phyloP scores from a whole-genome alignment of 2,888 invertebrate species.

The Tuta absoluta region DNA sequence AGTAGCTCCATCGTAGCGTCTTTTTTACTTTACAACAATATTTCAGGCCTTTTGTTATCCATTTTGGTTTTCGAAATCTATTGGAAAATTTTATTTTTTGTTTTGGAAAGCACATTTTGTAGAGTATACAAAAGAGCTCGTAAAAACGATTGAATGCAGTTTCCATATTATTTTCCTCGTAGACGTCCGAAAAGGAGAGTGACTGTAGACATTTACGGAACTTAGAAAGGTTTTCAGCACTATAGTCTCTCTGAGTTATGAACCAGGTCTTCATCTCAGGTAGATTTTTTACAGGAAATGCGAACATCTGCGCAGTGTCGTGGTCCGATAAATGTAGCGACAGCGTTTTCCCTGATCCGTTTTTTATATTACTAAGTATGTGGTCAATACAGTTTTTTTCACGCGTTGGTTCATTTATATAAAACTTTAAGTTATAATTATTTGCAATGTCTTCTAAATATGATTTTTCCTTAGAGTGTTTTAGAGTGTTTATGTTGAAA shows the following conservation, averaged over 20 bases:
- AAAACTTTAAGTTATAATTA: constrained; percentile 22
- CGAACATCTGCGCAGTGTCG: constrained; percentile 24
- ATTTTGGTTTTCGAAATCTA: background rate
- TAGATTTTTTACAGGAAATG: constrained; percentile 20
- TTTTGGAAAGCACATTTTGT: constrained; percentile 14
- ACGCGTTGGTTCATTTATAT: constrained; percentile 26
- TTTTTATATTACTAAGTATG: constrained; percentile 26
- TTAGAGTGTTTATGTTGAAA: constrained; percentile 25
- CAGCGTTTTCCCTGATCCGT: constrained; percentile 14
- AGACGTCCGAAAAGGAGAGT: constrained; percentile 23
- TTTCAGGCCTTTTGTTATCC: background rate
- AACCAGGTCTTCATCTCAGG: background rate
- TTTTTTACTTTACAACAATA: constrained; percentile 4
- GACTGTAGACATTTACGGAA: constrained; percentile 23
- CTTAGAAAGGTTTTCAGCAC: constrained; percentile 23
- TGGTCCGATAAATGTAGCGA: constrained; percentile 4
- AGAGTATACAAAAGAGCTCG: constrained; percentile 4
- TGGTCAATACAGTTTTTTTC: constrained; percentile 24
- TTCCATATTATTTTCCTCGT: background rate
- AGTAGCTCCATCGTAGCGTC: background rate
- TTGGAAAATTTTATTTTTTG: background rate
- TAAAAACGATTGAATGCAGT: constrained; percentile 11
- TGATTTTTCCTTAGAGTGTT: background rate
- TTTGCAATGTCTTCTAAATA: constrained; percentile 18
- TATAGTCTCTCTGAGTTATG: constrained; percentile 23